These are phyloP conservation scores for Ranitomeya variabilis DNA, from an alignment of 2,113 vertebrate genomes.

Conservation along the genomic window DNA sequence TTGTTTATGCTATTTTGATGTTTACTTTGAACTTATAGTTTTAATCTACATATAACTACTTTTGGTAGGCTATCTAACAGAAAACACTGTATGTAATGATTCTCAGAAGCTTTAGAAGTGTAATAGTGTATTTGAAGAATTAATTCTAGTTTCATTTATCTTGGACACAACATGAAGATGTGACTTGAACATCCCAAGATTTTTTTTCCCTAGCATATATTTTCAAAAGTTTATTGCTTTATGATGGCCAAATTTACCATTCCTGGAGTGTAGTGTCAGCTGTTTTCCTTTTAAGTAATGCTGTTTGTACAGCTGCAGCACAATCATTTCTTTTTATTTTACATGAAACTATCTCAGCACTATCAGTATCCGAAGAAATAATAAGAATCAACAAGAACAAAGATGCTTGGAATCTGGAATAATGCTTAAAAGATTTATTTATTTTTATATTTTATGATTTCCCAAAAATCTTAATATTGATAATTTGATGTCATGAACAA, in stretches of 20 bases:
- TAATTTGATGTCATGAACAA: neutral
- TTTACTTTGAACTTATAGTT: neutral
- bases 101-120: neutral
- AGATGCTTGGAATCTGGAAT: conserved; percentile 43
- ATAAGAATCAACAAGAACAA: conserved; percentile 21
- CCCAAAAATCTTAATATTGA: neutral
- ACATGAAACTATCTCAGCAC: conserved; percentile 62
- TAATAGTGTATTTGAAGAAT: neutral
- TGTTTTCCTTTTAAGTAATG: conserved; percentile 63
- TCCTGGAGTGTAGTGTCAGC: conserved; percentile 73
- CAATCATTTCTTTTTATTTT: conserved; percentile 59
- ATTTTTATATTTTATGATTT: neutral
- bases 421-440: neutral
- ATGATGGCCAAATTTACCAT: conserved; percentile 68
- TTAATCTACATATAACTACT: no score
- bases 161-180: conserved; percentile 30
- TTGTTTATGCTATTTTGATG: no score
- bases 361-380: conserved; percentile 63
- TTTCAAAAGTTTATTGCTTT: conserved; percentile 63
- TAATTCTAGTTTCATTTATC: conserved; percentile 38
- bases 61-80: neutral
- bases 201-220: conserved; percentile 60
- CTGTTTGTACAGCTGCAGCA: conserved; percentile 75
- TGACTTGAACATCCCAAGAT: conserved; percentile 31
- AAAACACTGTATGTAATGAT: neutral